phyloP scores from a whole-genome alignment of 2,888 invertebrate genomes.

The Drosophila rellima region DNA sequence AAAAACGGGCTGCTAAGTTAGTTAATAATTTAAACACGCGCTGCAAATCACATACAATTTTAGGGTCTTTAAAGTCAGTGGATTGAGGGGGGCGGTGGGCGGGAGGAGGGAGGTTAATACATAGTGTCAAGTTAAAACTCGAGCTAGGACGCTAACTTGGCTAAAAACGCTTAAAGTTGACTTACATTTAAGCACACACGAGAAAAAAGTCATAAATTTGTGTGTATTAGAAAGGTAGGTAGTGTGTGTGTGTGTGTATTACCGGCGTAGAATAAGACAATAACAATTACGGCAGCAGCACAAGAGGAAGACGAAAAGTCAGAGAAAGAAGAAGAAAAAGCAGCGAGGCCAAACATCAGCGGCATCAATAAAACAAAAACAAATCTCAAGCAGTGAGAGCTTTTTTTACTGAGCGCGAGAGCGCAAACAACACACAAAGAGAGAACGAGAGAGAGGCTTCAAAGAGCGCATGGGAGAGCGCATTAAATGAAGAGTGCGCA shows the following conservation, averaged over 20 bases:
- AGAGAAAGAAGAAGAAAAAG: conserved; percentile 15
- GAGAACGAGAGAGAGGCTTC: conserved; percentile 11
- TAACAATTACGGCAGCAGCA: conserved; percentile 61
- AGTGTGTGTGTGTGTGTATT: conserved; percentile 37
- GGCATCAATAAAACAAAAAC: conserved; percentile 48
- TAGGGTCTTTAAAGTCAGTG: conserved; percentile 1
- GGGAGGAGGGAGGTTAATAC: neutral
- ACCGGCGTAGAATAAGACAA: conserved; percentile 70
- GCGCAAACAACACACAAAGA: neutral
- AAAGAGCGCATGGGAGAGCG: conserved; percentile 1
- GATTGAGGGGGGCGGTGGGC: neutral
- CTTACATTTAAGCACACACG: conserved; percentile 59
- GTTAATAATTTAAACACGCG: conserved; percentile 71
- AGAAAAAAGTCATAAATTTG: neutral
- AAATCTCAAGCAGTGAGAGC: conserved; percentile 21
- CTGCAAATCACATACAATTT: conserved; percentile 55
- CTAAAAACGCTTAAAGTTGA: conserved; percentile 61
- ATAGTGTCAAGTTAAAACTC: conserved; percentile 31
- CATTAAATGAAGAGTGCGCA: conserved; percentile 1
- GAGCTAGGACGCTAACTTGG: conserved; percentile 39
- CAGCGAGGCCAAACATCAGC: conserved; percentile 39
- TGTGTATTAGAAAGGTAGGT: conserved; percentile 6
- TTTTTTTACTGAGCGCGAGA: neutral
- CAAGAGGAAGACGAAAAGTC: conserved; percentile 22
- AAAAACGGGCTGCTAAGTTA: conserved; percentile 37